Evolutionary conservation across 2,113 vertebrate genomes (phyloP).

Genomic region (Gambusia affinis): DNA sequence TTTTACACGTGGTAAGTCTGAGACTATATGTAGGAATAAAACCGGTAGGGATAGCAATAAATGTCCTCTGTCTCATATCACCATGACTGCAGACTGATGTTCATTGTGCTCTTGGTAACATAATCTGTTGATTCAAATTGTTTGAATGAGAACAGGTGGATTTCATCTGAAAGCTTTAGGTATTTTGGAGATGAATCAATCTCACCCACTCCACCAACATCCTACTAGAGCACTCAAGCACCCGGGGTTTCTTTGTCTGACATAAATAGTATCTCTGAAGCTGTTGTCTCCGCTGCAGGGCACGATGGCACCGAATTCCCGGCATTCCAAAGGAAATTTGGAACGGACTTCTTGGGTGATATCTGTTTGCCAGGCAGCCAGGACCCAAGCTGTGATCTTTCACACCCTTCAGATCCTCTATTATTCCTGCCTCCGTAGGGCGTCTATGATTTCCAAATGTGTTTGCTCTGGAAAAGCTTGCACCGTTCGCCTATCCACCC

Average conservation of each 20-base stretch:
- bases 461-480: conserved; percentile 68
- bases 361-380: conserved; percentile 33
- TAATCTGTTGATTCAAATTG: conserved; percentile 65
- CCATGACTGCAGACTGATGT: conserved; percentile 49
- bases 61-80: conserved; percentile 56
- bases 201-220: conserved; percentile 52
- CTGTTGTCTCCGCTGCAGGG: conserved; percentile 39
- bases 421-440: conserved; percentile 64
- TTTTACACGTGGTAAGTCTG: conserved; percentile 47
- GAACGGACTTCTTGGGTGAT: conserved; percentile 45
- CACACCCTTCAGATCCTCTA: conserved; percentile 43
- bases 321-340: conserved; percentile 57
- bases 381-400: conserved; percentile 46
- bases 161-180: conserved; percentile 48
- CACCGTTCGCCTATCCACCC: conserved; percentile 68
- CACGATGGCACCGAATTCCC: conserved; percentile 47
- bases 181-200: conserved; percentile 60
- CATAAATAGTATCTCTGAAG: conserved; percentile 40
- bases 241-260: conserved; percentile 40
- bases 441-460: conserved; percentile 71
- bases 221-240: conserved; percentile 13
- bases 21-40: conserved; percentile 38
- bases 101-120: conserved; percentile 50
- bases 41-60: conserved; percentile 57
- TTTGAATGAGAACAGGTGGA: conserved; percentile 70